phyloP scores from a whole-genome alignment of 2,113 vertebrate genomes.

The Myrmophylax atrothorax region DNA sequence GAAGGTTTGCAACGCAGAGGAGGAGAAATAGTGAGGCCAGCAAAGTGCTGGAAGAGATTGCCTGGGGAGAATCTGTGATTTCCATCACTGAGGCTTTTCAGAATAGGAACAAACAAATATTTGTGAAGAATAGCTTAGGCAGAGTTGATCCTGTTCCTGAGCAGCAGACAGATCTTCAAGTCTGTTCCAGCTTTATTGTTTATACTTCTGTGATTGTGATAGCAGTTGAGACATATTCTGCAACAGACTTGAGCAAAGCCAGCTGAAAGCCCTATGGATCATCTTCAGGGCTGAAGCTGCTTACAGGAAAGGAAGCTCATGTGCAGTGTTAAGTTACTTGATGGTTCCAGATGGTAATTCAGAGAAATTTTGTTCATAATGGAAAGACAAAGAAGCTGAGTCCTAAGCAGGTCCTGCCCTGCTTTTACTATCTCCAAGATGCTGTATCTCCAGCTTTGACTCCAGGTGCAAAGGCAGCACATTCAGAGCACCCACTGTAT shows the following conservation, averaged over 20 bases:
- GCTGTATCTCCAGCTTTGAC: not conserved
- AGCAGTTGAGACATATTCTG: conserved; percentile 28
- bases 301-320: conserved; percentile 7
- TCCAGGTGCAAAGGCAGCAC: not conserved
- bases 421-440: not conserved
- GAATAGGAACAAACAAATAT: conserved; percentile 54
- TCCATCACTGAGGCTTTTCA: conserved; percentile 11
- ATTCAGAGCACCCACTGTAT: not conserved
- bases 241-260: not conserved
- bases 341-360: not conserved
- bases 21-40: not conserved
- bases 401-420: not conserved
- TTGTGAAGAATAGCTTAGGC: conserved; percentile 45
- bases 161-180: conserved; percentile 29
- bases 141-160: conserved; percentile 34
- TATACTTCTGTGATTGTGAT: conserved; percentile 25
- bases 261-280: conserved; percentile 41
- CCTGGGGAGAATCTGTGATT: conserved; percentile 7
- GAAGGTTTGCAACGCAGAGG: not conserved
- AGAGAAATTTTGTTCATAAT: not conserved
- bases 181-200: conserved; percentile 23
- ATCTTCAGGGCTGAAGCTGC: conserved; percentile 25
- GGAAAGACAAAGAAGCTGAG: not conserved
- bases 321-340: not conserved
- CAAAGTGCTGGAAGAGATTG: conserved; percentile 9